A percentile compares a stretch with the other conserved stretches of the same genome.
These are phyloP conservation scores for Drosophila punjabiensis DNA, from an alignment of 1,140 invertebrate genomes.

Conservation along the genomic window DNA sequence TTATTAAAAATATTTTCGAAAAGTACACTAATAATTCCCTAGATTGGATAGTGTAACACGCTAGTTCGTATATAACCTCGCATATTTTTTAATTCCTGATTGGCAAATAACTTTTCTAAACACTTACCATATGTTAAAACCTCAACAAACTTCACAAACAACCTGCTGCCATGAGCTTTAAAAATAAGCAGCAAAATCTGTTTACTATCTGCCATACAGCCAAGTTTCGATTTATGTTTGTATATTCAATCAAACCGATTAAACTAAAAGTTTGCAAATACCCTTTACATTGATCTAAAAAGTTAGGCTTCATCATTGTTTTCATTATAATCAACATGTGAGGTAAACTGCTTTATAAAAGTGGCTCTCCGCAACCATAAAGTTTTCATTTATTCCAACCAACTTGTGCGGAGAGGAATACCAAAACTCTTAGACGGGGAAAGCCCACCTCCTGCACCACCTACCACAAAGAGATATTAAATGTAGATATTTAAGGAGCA, in stretches of 20 bases:
- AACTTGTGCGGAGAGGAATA: neutral
- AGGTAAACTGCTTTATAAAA: constrained; percentile 1
- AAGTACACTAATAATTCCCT: no score
- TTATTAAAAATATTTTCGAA: no score
- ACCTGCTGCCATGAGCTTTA: neutral
- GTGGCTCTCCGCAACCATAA: constrained; percentile 5
- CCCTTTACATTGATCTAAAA: neutral
- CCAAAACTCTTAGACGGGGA: neutral
- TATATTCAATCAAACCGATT: neutral
- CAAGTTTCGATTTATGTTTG: neutral
- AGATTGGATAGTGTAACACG: no score
- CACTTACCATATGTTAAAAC: no score
- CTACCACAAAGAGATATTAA: constrained; percentile 59
- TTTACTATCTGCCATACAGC: neutral
- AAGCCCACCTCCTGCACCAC: neutral
- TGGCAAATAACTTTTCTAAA: no score
- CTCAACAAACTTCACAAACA: neutral
- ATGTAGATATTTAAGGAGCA: constrained; percentile 49
- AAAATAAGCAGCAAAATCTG: neutral
- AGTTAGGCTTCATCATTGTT: neutral
- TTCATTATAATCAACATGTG: constrained; percentile 8
- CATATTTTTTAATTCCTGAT: no score
- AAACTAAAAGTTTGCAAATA: neutral
- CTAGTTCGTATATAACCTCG: no score
- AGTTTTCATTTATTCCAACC: neutral